Evolutionary conservation across 1,140 invertebrate genomes (phyloP), one percentile per base, ranked within the genome.

Genomic region (Lasaia peninsularis): DNA sequence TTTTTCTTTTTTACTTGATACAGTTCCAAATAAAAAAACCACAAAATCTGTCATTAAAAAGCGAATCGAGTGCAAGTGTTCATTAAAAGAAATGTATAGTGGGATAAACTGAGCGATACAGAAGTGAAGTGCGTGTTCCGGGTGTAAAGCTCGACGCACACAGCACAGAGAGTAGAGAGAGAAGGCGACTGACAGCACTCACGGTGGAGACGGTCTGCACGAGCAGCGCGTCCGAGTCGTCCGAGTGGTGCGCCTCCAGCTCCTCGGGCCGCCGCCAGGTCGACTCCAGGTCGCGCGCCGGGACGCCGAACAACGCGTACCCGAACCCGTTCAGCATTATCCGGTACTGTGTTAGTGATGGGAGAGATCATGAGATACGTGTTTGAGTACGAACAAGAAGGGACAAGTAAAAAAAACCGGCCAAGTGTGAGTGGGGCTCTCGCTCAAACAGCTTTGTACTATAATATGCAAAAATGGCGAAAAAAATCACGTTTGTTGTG

Each of bases 291-390:
- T 94, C 93, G 35, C 92, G 87, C 0, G 93, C 91, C 6, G 94
- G 94, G 7, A 95, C 92, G 1, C 94, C 94, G 75, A 95, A 95
- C 9, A 95, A 66, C 5, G 92, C 92, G 75, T 95, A 95, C 2
- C 94, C 94, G 73, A 94, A 94, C 14, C 94, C 94, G 77, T 95
- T 95, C 59, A 95, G 83, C 71, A 95, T 91, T 56, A 95, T 93
- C 58, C 94, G 93, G 69, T 95, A 95, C 94, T 95, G 80, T 48
- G n/a, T n/a, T n/a, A n/a, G n/a, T n/a, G n/a, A n/a, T n/a, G n/a
- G n/a, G n/a, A n/a, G n/a, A n/a, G n/a, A n/a, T n/a, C n/a, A n/a
- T n/a, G n/a, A n/a, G n/a, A n/a, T n/a, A n/a, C n/a, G n/a, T n/a
- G n/a, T n/a, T n/a, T n/a, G n/a, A n/a, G n/a, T n/a, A n/a, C n/a